Base-by-base conservation (phyloP, 2,888 invertebrate species). In the Acrocera orbiculus region DNA sequence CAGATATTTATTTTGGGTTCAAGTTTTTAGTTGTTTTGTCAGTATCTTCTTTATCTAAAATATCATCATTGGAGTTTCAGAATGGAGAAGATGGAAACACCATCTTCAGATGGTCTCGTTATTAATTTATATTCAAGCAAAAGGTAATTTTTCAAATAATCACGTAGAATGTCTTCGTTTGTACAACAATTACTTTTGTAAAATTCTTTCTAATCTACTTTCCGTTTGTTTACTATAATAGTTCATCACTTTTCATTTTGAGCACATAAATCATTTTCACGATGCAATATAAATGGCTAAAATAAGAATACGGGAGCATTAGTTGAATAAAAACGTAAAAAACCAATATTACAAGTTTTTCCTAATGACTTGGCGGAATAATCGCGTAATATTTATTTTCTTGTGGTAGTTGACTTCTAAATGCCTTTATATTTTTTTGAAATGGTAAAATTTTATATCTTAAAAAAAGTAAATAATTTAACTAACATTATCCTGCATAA, bases 211-310 rank as follows among this genome's bases (percentile, higher is more conserved):
- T 93, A 95, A 53, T 93, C 81, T 8, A 75, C 47, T 10, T 76
- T 63, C 64, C 95, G 93, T 61, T 95, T 70, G 66, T 30, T 75
- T 69, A 36, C 74, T 71, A 52, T 95, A 95, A 53, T 95, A 95
- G 46, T 66, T 66, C 3, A 59, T 65, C 37, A 63, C 65, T 52
- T 81, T 80, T 53, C 95, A 95, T 48, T 76, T 76, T 3, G 77
- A 70, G 58, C 95, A 96, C 45, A 69, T 69, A 45, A 76, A 76
- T 1, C 72, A 67, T 48, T 53, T n/a, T 40, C 45, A 0, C 65
- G 65, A 2, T 63, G 47, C 2, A 44, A 41, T 32, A 54, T 38
- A 28, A 47, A 42, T 1, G 52, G 47, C 58, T 54, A 24, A n/a
- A n/a, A n/a, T n/a, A n/a, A n/a, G n/a, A n/a, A n/a, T n/a, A n/a